Evolutionary conservation across 1,140 invertebrate genomes (phyloP).

Genomic region (Drosophila yakuba): DNA sequence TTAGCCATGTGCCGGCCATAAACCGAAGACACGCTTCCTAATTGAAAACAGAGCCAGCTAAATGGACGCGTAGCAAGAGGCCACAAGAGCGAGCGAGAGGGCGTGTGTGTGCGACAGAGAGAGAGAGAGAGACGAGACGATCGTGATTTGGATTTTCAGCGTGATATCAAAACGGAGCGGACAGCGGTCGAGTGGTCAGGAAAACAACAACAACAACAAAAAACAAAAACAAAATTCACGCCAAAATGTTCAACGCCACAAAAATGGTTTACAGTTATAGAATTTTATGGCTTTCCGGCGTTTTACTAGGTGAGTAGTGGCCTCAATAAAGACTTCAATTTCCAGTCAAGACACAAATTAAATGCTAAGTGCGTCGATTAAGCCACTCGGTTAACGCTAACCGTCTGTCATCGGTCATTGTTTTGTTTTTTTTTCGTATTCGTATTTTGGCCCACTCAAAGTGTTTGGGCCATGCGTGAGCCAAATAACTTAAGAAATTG

Average conservation of each 20-base stretch:
- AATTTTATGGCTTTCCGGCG: constrained; percentile 84
- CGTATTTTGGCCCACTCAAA: constrained; percentile 22
- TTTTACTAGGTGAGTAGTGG: constrained; percentile 83
- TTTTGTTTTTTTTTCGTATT: too few species aligned
- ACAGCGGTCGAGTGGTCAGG: constrained; percentile 4
- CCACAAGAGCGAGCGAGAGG: constrained; percentile 28
- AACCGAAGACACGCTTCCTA: constrained; percentile 69
- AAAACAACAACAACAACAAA: too few species aligned
- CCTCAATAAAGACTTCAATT: constrained; percentile 50
- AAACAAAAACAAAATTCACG: constrained; percentile 48
- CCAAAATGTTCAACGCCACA: constrained; percentile 80
- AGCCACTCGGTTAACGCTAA: constrained; percentile 39
- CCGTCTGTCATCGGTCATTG: constrained; percentile 6
- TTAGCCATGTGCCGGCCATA: constrained; percentile 79
- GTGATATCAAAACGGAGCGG: constrained; percentile 36
- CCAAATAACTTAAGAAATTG: constrained; percentile 63
- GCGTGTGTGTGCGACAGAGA: constrained; percentile 19
- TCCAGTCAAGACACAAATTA: constrained; percentile 61
- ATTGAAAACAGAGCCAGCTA: constrained; percentile 67
- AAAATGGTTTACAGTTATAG: constrained; percentile 85
- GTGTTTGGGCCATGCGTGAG: constrained; percentile 64
- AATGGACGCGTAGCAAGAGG: constrained; percentile 72
- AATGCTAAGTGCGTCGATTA: constrained; percentile 80
- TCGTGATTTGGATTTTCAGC: constrained; percentile 52
- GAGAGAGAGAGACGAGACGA: constrained; percentile 33